These are phyloP conservation scores for Irena cyanogastra DNA, from an alignment of 2,113 vertebrate species.

Conservation along the genomic window DNA sequence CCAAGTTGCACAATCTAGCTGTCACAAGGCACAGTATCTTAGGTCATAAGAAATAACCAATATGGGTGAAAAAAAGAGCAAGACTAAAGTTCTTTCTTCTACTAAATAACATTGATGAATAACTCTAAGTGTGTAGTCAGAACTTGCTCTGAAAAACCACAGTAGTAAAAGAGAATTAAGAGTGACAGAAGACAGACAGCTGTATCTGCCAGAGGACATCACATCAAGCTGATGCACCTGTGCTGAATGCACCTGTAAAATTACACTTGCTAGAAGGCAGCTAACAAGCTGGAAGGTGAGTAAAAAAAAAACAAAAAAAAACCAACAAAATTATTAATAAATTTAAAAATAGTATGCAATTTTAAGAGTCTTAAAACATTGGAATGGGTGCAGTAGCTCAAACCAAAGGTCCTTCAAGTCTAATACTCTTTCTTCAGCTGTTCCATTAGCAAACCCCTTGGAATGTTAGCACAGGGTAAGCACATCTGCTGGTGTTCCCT, in stretches of 20 bases:
- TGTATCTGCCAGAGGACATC: background rate
- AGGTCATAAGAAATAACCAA: background rate
- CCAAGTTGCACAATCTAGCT: too few relatives aligned
- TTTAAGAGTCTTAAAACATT: background rate
- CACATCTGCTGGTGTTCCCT: background rate
- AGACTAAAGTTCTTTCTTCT: background rate
- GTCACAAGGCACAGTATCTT: background rate
- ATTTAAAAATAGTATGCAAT: background rate
- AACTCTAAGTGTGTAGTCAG: background rate
- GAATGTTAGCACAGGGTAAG: background rate
- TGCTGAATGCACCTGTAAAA: background rate
- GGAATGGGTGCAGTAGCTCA: background rate
- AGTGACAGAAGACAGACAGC: background rate
- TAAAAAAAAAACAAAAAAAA: background rate
- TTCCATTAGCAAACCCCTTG: background rate
- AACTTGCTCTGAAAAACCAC: background rate
- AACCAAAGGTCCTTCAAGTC: background rate
- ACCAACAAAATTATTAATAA: background rate
- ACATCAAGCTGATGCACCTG: background rate
- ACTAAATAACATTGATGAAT: background rate
- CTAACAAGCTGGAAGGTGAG: background rate
- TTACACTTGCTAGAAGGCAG: background rate
- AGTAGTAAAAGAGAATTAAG: background rate
- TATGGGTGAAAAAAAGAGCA: background rate
- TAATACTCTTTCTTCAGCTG: background rate